Evolutionary conservation across 2,888 invertebrate species (phyloP).

Genomic region (Neria commutata): DNA sequence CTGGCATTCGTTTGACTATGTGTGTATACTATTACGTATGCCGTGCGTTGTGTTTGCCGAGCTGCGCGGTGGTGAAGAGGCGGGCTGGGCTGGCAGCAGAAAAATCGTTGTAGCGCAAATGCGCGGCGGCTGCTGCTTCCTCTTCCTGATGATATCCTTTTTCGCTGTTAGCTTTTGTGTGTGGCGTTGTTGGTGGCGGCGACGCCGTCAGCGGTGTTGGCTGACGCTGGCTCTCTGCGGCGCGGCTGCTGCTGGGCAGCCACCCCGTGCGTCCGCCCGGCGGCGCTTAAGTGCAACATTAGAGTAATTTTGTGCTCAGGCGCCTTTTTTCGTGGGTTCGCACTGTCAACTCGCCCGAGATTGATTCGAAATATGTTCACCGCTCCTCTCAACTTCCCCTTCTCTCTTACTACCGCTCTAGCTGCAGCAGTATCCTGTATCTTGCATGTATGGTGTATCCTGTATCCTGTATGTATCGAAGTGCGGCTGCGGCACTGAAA

Average conservation of each 20-base stretch:
- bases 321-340: conserved; percentile 25
- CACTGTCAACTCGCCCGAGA: conserved; percentile 41
- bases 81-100: too few species aligned
- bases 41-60: neutral
- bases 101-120: too few species aligned
- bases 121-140: conserved; percentile 2
- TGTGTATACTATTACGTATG: neutral
- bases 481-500: neutral
- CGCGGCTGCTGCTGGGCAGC: neutral
- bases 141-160: conserved; percentile 14
- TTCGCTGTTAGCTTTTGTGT: neutral
- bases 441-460: conserved; percentile 9
- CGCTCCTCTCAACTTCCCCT: neutral
- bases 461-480: conserved; percentile 13
- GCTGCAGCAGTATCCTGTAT: neutral
- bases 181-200: neutral
- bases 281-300: conserved; percentile 21
- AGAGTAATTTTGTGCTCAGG: conserved; percentile 37
- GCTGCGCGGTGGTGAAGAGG: neutral
- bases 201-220: conserved; percentile 1
- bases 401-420: neutral
- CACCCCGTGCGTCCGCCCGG: neutral
- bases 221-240: conserved; percentile 20
- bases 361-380: conserved; percentile 35
- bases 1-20: neutral